phyloP scores from a whole-genome alignment of 2,888 invertebrate genomes.

The Epistrophe eligans region DNA sequence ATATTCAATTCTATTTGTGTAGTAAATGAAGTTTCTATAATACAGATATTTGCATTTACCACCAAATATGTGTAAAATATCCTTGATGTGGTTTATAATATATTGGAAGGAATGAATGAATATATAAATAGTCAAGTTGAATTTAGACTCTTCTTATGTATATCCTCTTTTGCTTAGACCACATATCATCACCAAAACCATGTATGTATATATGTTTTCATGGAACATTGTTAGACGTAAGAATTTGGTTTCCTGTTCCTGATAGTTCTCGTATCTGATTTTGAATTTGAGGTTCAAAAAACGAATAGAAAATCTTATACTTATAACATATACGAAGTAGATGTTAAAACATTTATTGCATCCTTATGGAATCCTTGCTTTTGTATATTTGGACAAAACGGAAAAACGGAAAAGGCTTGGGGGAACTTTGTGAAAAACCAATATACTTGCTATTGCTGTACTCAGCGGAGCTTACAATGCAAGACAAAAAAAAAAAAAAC shows the following conservation, averaged over 20 bases:
- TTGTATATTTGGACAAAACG: background rate
- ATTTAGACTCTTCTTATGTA: background rate
- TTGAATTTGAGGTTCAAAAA: constrained; percentile 10
- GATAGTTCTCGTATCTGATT: background rate
- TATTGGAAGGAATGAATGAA: background rate
- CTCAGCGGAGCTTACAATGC: background rate
- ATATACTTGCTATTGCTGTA: background rate
- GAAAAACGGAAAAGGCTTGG: background rate
- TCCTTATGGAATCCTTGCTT: background rate
- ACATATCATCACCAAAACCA: background rate
- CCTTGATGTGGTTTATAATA: background rate
- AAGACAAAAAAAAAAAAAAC: background rate
- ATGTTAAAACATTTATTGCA: constrained; percentile 13
- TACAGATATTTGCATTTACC: background rate
- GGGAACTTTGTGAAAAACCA: constrained; percentile 4
- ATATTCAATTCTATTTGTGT: background rate
- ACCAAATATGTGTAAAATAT: background rate
- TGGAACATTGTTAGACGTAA: background rate
- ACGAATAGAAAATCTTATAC: background rate
- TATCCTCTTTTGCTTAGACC: background rate
- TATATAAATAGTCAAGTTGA: background rate
- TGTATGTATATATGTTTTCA: background rate
- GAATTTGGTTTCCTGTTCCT: constrained; percentile 21
- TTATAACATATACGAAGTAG: background rate
- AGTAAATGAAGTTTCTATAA: background rate